Percentiles rank a stretch among this genome's conserved stretches.
phyloP scores from a whole-genome alignment of 2,113 vertebrate genomes.

The Perca fluviatilis region DNA sequence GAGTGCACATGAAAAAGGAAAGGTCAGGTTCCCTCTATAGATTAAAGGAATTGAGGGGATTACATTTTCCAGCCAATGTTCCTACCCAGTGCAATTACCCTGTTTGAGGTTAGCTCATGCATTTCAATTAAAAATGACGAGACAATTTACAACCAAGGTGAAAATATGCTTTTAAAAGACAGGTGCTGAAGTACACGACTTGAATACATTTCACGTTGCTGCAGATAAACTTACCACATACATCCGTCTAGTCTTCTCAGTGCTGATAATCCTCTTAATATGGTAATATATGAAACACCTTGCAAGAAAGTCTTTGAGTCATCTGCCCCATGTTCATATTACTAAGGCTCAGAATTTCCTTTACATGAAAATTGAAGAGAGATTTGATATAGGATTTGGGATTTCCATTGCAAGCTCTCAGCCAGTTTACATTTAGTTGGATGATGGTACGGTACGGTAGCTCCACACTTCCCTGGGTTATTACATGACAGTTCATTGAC shows the following conservation, averaged over 20 bases:
- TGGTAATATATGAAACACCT: constrained; percentile 64
- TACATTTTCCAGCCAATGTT: constrained; percentile 58
- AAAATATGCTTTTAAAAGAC: constrained; percentile 57
- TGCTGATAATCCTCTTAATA: constrained; percentile 74
- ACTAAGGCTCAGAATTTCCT: constrained; percentile 17
- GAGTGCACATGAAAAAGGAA: constrained; percentile 69
- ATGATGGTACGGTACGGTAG: constrained; percentile 4
- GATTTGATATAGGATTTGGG: constrained; percentile 35
- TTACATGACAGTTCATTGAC: constrained; percentile 15
- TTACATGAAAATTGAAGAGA: constrained; percentile 13
- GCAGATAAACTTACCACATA: constrained; percentile 50
- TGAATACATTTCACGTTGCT: constrained; percentile 45
- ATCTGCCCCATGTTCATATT: constrained; percentile 34
- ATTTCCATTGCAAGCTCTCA: constrained; percentile 26
- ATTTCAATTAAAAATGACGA: constrained; percentile 69
- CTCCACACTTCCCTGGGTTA: background rate
- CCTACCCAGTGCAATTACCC: constrained; percentile 59
- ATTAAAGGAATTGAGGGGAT: constrained; percentile 72
- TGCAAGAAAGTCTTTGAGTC: constrained; percentile 55
- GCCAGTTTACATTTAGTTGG: constrained; percentile 19
- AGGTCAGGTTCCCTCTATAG: constrained; percentile 52
- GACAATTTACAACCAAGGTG: constrained; percentile 55
- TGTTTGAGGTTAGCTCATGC: constrained; percentile 42
- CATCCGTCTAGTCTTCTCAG: constrained; percentile 58
- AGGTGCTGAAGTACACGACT: constrained; percentile 47